Evolutionary conservation across 35 echinoderm and acorn worm species (phyloP).

Genomic region (Ophiothrix spiculata): DNA sequence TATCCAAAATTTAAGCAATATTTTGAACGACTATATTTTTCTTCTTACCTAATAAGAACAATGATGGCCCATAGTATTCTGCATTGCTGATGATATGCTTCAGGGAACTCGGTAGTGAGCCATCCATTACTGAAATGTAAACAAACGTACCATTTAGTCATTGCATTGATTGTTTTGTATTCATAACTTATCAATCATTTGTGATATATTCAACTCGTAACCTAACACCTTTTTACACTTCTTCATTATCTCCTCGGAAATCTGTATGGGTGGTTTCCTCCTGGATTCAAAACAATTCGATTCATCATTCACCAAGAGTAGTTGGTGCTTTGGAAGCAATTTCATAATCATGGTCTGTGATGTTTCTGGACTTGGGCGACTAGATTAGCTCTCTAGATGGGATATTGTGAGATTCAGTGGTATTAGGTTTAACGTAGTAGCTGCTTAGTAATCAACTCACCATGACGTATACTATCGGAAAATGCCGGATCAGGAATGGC

Average conservation of each 20-base stretch:
- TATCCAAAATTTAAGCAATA: too few species aligned
- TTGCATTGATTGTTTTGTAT: too few species aligned
- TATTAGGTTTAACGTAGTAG: too few species aligned
- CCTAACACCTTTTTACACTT: neutral
- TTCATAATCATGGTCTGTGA: neutral
- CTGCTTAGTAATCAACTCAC: constrained; percentile 48
- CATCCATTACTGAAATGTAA: constrained; percentile 91
- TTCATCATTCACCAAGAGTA: neutral
- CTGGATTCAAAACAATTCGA: too few species aligned
- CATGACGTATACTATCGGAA: constrained; percentile 96
- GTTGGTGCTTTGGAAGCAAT: neutral
- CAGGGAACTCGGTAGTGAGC: constrained; percentile 87
- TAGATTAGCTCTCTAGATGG: too few species aligned
- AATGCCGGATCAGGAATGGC: constrained; percentile 98
- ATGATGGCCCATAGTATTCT: constrained; percentile 96
- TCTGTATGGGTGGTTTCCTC: too few species aligned
- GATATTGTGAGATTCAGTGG: too few species aligned
- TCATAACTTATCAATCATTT: too few species aligned
- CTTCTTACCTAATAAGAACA: constrained; percentile 89
- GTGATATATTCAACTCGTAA: neutral
- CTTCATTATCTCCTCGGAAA: neutral
- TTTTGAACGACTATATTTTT: neutral
- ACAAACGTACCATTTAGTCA: too few species aligned
- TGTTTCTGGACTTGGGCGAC: too few species aligned
- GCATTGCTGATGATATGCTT: constrained; percentile 99